A percentile compares a stretch with the other conserved stretches of the same genome.
These are phyloP conservation scores for Machaerirhynchus nigripectus DNA, from an alignment of 2,113 vertebrate genomes.

Conservation along the genomic window DNA sequence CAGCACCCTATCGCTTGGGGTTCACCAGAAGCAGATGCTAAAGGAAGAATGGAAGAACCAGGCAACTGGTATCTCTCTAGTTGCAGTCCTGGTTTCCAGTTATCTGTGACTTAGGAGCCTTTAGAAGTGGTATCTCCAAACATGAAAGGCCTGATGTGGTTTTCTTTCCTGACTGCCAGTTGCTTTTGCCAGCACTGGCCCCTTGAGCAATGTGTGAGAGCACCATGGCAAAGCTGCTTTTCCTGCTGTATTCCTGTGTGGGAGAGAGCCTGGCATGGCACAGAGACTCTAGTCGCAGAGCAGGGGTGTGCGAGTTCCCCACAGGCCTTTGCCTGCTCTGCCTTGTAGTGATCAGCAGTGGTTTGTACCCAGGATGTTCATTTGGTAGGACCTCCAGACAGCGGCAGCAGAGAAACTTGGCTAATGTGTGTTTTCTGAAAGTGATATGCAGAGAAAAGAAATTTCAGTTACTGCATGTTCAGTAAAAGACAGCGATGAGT, in stretches of 20 bases:
- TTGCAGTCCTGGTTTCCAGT: background rate
- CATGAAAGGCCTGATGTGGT: background rate
- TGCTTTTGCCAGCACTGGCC: background rate
- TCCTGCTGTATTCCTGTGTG: background rate
- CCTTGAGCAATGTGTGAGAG: background rate
- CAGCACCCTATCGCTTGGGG: background rate
- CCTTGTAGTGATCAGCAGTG: background rate
- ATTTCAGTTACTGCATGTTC: background rate
- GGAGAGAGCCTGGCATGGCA: background rate
- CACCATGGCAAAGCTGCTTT: background rate
- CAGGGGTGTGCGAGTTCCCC: background rate
- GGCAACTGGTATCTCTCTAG: background rate
- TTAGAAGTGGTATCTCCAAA: background rate
- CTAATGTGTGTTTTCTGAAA: background rate
- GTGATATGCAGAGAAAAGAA: background rate
- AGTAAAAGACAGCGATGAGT: background rate
- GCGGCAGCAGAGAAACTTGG: background rate
- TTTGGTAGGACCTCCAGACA: background rate
- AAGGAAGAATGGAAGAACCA: background rate
- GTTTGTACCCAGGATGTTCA: background rate
- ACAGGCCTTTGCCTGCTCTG: background rate
- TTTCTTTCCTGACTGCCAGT: background rate
- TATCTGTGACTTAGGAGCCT: background rate
- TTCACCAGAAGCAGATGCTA: background rate
- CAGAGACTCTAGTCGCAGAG: fast-evolving